Conservation (phyloP, 2,888 invertebrate species). For the Xestobium rufovillosum region DNA sequence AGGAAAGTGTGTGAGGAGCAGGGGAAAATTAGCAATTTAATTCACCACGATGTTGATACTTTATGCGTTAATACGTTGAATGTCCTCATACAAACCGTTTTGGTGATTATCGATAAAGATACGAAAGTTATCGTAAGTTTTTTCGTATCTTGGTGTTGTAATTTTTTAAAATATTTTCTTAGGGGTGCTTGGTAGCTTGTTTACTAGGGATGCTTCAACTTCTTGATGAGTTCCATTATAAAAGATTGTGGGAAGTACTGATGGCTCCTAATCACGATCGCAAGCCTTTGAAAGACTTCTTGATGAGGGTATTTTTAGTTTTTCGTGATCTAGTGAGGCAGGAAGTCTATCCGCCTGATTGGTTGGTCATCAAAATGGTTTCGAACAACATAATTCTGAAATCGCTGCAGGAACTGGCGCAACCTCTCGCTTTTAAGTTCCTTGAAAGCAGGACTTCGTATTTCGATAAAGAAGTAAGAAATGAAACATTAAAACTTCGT, state of each 20-base stretch:
- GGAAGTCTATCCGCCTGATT: conserved; percentile 79
- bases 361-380: conserved; percentile 84
- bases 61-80: conserved; percentile 73
- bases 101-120: conserved; percentile 70
- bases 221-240: conserved; percentile 82
- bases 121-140: conserved; percentile 25
- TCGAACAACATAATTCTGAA: conserved; percentile 80
- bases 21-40: conserved; percentile 53
- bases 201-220: conserved; percentile 78
- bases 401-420: conserved; percentile 80
- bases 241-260: conserved; percentile 75
- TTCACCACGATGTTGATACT: conserved; percentile 75
- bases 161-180: conserved; percentile 15
- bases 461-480: conserved; percentile 65
- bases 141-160: conserved; percentile 8
- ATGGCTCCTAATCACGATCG: conserved; percentile 61
- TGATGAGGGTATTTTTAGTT: conserved; percentile 73
- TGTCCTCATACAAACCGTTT: conserved; percentile 77
- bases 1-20: conserved; percentile 44
- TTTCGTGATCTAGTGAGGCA: conserved; percentile 72
- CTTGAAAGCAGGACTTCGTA: conserved; percentile 60
- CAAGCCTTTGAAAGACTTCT: conserved; percentile 77
- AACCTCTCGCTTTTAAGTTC: conserved; percentile 78
- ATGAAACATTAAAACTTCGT: neutral
- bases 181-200: conserved; percentile 83